A percentile compares a stretch with the other conserved stretches of the same genome.
These are phyloP conservation scores for Mythimna impura DNA, from an alignment of 2,888 invertebrate species.

Conservation along the genomic window DNA sequence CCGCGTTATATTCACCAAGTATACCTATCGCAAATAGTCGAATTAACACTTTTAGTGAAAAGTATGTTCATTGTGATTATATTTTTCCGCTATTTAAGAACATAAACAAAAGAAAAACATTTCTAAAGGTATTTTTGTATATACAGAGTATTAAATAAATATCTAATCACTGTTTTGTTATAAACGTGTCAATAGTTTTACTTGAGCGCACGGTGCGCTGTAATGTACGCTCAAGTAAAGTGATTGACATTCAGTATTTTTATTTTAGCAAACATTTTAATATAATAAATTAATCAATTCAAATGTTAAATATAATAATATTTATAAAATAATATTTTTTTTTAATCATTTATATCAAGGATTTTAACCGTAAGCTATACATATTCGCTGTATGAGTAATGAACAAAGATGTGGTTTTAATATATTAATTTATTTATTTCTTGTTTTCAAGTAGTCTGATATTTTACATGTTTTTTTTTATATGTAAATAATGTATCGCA, in stretches of 20 bases:
- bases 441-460: slow-evolving; percentile 47
- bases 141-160: slow-evolving; percentile 38
- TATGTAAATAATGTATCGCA: slow-evolving; percentile 63
- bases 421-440: slow-evolving; percentile 57
- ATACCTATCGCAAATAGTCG: slow-evolving; percentile 26
- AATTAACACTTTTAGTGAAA: slow-evolving; percentile 11
- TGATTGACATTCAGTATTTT: slow-evolving; percentile 42
- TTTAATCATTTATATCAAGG: slow-evolving; percentile 38
- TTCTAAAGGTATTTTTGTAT: slow-evolving; percentile 16
- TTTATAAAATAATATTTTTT: slow-evolving; percentile 7
- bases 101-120: slow-evolving; percentile 22
- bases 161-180: slow-evolving; percentile 30
- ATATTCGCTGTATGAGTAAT: slow-evolving; percentile 35
- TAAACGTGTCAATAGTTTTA: slow-evolving; percentile 8
- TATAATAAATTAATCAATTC: slow-evolving; percentile 44
- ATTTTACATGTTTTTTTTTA: slow-evolving; percentile 37
- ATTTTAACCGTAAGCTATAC: slow-evolving; percentile 44
- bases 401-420: slow-evolving; percentile 55
- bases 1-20: slow-evolving; percentile 4
- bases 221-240: slow-evolving; percentile 15
- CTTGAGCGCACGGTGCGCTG: neutral
- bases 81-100: slow-evolving; percentile 30
- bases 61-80: slow-evolving; percentile 19
- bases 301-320: slow-evolving; percentile 37
- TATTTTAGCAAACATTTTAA: slow-evolving; percentile 50